A percentile compares a stretch with the other conserved stretches of the same genome.
phyloP scores from a whole-genome alignment of 35 echinoderm and acorn worm genomes.

The Strongylocentrotus purpuratus region DNA sequence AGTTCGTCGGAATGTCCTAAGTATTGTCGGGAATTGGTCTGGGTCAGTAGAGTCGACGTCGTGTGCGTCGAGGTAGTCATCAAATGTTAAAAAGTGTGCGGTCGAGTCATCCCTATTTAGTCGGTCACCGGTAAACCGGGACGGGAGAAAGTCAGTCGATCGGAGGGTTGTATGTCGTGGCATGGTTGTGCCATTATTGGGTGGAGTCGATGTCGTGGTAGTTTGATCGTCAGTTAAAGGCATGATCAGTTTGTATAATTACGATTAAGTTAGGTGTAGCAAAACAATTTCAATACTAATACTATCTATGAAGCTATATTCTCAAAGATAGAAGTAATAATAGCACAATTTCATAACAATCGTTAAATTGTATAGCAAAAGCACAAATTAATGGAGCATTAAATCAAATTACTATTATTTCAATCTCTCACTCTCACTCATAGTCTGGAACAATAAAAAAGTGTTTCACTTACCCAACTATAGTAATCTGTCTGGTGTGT shows the following conservation, averaged over 20 bases:
- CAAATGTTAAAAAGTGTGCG: conserved; percentile 25
- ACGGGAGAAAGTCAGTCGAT: conserved; percentile 9
- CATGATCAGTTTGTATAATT: too few relatives aligned
- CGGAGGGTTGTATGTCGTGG: too few relatives aligned
- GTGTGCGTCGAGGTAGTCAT: conserved; percentile 41
- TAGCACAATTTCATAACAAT: background rate
- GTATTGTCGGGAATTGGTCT: background rate
- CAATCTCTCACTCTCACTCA: background rate
- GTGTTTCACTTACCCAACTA: background rate
- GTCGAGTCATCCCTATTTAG: background rate
- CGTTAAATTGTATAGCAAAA: background rate
- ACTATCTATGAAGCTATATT: background rate
- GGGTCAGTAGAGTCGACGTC: background rate
- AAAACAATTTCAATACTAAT: too few relatives aligned
- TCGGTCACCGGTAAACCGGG: background rate
- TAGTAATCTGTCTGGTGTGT: too few relatives aligned
- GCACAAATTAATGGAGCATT: background rate
- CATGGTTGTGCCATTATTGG: too few relatives aligned
- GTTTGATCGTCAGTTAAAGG: too few relatives aligned
- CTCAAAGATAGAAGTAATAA: background rate
- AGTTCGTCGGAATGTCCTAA: conserved; percentile 28
- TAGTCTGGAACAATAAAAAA: too few relatives aligned
- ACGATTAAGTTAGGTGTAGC: too few relatives aligned
- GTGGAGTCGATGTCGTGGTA: too few relatives aligned
- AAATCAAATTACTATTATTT: background rate